phyloP scores from a whole-genome alignment of 2,797 vertebrate species.

The Protonibea diacanthus region DNA sequence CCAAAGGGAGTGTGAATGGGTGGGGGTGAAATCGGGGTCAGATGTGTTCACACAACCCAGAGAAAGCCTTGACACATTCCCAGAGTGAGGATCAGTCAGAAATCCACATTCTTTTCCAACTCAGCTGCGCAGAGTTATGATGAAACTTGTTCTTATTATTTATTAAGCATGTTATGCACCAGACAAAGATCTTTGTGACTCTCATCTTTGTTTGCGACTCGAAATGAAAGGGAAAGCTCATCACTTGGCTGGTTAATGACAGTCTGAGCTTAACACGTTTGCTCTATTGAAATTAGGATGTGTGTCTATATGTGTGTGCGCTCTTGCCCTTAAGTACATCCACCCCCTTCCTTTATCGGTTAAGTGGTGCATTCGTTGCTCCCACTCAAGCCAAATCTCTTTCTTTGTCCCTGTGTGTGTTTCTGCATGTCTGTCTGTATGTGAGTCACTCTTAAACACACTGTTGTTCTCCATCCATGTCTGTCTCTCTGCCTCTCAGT shows the following conservation, averaged over 20 bases:
- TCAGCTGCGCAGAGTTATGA: background rate
- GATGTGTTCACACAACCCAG: slow-evolving; percentile 42
- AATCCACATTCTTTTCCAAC: slow-evolving; percentile 24
- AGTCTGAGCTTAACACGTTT: slow-evolving; percentile 9
- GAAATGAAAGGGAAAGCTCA: slow-evolving; percentile 15
- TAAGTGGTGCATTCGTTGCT: slow-evolving; percentile 61
- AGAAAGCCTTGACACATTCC: slow-evolving; percentile 41
- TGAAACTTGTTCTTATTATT: background rate
- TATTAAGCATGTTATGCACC: background rate
- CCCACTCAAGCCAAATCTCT: slow-evolving; percentile 46
- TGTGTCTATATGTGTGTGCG: background rate
- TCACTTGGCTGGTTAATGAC: background rate
- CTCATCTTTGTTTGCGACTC: background rate
- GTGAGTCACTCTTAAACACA: slow-evolving; percentile 61
- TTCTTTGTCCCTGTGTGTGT: slow-evolving; percentile 58
- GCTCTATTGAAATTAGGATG: slow-evolving; percentile 19
- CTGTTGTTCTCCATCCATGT: slow-evolving; percentile 36
- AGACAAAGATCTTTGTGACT: background rate
- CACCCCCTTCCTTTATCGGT: slow-evolving; percentile 33
- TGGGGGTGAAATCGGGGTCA: slow-evolving; percentile 63
- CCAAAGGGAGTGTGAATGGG: slow-evolving; percentile 45
- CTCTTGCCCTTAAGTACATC: slow-evolving; percentile 27
- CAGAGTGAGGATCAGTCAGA: slow-evolving; percentile 7
- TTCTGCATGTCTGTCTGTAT: slow-evolving; percentile 51
- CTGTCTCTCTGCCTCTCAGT: slow-evolving; percentile 41